Evolutionary conservation across 2,888 invertebrate genomes (phyloP).

Genomic region (Pandemis heparana): DNA sequence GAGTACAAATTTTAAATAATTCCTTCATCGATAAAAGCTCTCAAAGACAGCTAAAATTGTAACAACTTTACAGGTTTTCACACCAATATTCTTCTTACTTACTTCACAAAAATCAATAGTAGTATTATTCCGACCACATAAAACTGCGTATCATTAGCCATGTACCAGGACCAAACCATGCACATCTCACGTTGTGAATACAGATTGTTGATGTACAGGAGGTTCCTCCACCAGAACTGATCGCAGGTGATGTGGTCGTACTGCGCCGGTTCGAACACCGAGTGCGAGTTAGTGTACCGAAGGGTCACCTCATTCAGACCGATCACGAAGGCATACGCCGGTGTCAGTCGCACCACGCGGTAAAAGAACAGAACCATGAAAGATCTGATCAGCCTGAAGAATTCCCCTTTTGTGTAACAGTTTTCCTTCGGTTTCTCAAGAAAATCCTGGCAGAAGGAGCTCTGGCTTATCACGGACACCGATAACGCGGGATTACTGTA

Average conservation of each 20-base stretch:
- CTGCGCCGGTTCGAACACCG: constrained; percentile 90
- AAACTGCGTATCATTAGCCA: constrained; percentile 93
- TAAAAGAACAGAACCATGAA: constrained; percentile 81
- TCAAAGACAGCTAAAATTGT: neutral
- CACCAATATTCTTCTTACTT: constrained; percentile 56
- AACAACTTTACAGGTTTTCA: neutral
- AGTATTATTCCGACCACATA: constrained; percentile 89
- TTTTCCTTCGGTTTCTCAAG: constrained; percentile 69
- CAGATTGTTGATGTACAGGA: constrained; percentile 93
- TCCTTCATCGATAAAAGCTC: neutral
- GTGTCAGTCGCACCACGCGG: constrained; percentile 90
- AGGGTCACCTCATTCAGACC: constrained; percentile 90
- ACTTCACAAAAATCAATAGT: constrained; percentile 89
- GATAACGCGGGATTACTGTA: constrained; percentile 77
- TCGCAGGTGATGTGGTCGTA: constrained; percentile 90
- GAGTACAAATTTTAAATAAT: neutral
- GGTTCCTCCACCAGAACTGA: constrained; percentile 93
- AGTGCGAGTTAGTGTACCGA: constrained; percentile 89
- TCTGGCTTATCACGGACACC: constrained; percentile 77
- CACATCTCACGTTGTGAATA: constrained; percentile 91
- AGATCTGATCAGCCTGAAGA: constrained; percentile 72
- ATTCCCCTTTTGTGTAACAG: constrained; percentile 69
- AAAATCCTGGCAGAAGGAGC: constrained; percentile 77
- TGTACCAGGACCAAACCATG: constrained; percentile 94
- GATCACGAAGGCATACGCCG: constrained; percentile 93